These are phyloP conservation scores for Gracilinanus agilis DNA, from an alignment of 2,113 vertebrate genomes.

Conservation along the genomic window DNA sequence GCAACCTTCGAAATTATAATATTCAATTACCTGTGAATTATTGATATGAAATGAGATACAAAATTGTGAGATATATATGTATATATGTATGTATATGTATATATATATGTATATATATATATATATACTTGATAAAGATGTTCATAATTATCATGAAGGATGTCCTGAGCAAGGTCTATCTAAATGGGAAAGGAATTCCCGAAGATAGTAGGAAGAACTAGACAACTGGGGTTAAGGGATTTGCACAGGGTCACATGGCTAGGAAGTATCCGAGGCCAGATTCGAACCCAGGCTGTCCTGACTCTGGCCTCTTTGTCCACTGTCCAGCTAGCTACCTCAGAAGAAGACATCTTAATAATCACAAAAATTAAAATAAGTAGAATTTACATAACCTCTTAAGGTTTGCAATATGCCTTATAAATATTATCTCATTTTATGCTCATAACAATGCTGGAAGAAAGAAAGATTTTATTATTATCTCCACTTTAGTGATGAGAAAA, in stretches of 20 bases:
- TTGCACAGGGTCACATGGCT: too few species aligned
- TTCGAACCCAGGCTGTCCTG: too few species aligned
- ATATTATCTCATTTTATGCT: background rate
- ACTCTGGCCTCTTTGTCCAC: too few species aligned
- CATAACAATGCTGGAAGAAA: background rate
- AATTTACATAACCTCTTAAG: background rate
- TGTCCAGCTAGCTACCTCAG: background rate
- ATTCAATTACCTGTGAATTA: background rate
- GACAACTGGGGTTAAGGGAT: too few species aligned
- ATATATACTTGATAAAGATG: background rate
- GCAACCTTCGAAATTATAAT: background rate
- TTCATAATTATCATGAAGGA: background rate
- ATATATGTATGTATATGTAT: too few species aligned
- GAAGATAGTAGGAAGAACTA: background rate
- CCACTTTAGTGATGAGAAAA: background rate
- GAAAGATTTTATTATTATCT: background rate
- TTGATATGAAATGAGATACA: background rate
- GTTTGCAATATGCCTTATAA: background rate
- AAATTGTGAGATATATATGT: background rate
- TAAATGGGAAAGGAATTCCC: background rate
- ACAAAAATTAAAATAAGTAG: background rate
- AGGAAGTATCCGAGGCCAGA: too few species aligned
- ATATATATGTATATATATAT: too few species aligned
- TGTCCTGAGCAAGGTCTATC: background rate
- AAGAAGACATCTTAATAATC: background rate